Conservation (phyloP, 2,113 vertebrate genomes). For the Sphyrna mokarran region DNA sequence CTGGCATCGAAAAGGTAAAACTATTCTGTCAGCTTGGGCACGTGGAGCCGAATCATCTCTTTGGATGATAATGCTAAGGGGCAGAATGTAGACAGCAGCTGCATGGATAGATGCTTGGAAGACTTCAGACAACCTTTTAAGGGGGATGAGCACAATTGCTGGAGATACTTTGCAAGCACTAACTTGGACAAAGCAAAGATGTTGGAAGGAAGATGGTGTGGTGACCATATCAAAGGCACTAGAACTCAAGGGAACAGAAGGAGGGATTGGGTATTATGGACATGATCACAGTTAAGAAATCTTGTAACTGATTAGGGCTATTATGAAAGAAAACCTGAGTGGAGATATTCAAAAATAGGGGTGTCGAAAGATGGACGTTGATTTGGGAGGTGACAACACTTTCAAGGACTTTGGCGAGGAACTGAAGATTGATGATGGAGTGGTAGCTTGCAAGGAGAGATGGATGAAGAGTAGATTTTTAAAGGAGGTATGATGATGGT, state of each 20-base stretch:
- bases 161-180: neutral
- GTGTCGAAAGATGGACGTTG: neutral
- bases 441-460: neutral
- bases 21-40: too few species aligned
- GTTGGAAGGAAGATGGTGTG: too few species aligned
- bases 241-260: too few species aligned
- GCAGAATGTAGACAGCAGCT: neutral
- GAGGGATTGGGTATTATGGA: too few species aligned
- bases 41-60: neutral
- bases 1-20: too few species aligned
- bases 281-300: too few species aligned
- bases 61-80: neutral
- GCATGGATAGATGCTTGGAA: neutral
- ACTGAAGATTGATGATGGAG: neutral
- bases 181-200: too few species aligned
- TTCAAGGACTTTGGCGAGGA: neutral
- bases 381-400: neutral
- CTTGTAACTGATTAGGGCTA: neutral
- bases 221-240: too few species aligned
- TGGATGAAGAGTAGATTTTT: neutral
- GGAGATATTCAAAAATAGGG: neutral
- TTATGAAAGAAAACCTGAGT: neutral
- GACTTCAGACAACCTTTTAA: neutral
- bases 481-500: neutral
- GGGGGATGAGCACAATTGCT: neutral